Evolutionary conservation across 2,888 invertebrate species (phyloP).

Genomic region (Drosophila acutilabella): DNA sequence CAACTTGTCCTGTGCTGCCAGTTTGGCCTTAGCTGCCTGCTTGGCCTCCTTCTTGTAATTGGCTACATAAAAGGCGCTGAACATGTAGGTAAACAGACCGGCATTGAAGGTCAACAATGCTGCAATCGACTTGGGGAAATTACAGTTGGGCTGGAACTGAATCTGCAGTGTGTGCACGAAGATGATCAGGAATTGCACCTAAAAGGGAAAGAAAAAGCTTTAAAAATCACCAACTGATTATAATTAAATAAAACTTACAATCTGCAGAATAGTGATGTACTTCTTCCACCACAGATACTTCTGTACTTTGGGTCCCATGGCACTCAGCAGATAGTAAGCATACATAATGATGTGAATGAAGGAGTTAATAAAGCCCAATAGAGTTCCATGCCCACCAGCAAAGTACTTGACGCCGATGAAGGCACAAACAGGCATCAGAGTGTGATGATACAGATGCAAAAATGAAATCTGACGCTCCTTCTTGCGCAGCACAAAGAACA

Average conservation of each 20-base stretch:
- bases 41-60: constrained; percentile 87
- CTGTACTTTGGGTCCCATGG: constrained; percentile 94
- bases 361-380: constrained; percentile 94
- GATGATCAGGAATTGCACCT: constrained; percentile 92
- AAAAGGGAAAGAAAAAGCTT: constrained; percentile 15
- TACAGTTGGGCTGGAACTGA: constrained; percentile 89
- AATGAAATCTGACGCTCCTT: constrained; percentile 93
- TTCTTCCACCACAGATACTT: constrained; percentile 98
- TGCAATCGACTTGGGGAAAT: constrained; percentile 90
- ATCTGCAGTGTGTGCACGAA: constrained; percentile 89
- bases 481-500: constrained; percentile 94
- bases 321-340: constrained; percentile 94
- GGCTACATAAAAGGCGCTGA: constrained; percentile 90
- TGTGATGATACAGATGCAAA: constrained; percentile 94
- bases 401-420: constrained; percentile 90
- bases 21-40: constrained; percentile 58
- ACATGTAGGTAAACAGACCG: constrained; percentile 90
- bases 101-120: constrained; percentile 89
- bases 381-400: constrained; percentile 93
- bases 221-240: too few relatives aligned
- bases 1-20: constrained; percentile 64
- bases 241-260: constrained; percentile 87
- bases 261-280: constrained; percentile 94
- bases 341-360: constrained; percentile 97
- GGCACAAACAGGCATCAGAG: constrained; percentile 89